These are phyloP conservation scores for Ophion ellenae DNA, from an alignment of 2,888 invertebrate species.

Conservation along the genomic window DNA sequence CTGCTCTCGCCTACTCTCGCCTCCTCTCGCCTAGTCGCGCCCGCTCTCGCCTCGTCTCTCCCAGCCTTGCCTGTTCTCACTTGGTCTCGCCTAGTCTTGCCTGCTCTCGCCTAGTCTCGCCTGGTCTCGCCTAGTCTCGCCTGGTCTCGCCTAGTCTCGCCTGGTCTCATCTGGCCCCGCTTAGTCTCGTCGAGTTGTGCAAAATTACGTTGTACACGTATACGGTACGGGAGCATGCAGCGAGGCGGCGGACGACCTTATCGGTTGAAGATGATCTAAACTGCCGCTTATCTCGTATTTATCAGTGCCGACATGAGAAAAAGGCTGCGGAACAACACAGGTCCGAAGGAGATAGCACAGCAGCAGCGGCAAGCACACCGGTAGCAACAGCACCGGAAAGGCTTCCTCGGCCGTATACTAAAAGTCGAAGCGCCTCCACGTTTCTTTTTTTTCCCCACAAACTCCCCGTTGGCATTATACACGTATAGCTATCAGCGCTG, in stretches of 20 bases:
- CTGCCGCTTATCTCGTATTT: constrained; percentile 76
- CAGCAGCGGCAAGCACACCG: constrained; percentile 12
- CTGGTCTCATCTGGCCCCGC: not conserved
- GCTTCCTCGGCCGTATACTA: constrained; percentile 25
- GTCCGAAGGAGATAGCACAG: constrained; percentile 49
- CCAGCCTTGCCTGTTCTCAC: not conserved
- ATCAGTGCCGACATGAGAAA: constrained; percentile 68
- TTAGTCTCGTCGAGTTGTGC: not conserved
- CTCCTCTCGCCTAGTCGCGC: too few relatives aligned
- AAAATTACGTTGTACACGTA: constrained; percentile 20
- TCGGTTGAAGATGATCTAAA: constrained; percentile 75
- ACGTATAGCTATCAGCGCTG: constrained; percentile 69
- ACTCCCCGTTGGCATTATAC: constrained; percentile 43
- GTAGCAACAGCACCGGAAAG: constrained; percentile 37
- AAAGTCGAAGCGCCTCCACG: constrained; percentile 39
- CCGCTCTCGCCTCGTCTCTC: too few relatives aligned
- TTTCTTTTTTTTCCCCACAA: constrained; percentile 26
- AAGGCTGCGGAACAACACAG: constrained; percentile 42
- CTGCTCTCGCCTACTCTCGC: not conserved
- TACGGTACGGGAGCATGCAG: constrained; percentile 5
- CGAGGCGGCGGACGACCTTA: constrained; percentile 54
- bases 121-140: too few relatives aligned
- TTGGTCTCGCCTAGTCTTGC: not conserved
- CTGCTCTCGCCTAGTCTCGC: too few relatives aligned
- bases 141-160: not conserved